These are phyloP conservation scores for Grallaria varia DNA, from an alignment of 2,113 vertebrate genomes.

Conservation along the genomic window DNA sequence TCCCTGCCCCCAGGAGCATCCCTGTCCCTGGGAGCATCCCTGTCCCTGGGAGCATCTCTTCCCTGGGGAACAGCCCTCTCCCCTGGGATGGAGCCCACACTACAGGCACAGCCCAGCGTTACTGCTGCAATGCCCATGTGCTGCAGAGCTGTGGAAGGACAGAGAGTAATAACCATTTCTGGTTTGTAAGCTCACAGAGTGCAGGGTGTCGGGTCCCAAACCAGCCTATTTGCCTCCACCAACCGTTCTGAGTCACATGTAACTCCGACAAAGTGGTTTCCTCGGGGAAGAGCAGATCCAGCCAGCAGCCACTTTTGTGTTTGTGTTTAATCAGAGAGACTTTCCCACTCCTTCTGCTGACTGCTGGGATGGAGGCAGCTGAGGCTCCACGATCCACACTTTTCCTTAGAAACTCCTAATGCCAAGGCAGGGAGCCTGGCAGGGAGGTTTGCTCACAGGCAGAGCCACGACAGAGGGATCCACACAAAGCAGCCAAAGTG, in stretches of 20 bases:
- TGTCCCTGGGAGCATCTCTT: background rate
- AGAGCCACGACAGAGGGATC: background rate
- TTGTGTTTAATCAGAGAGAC: background rate
- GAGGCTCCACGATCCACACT: background rate
- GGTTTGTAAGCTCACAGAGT: background rate
- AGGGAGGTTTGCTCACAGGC: background rate
- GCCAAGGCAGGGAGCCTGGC: background rate
- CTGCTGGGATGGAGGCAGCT: background rate
- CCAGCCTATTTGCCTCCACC: background rate
- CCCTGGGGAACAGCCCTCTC: background rate
- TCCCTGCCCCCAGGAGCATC: background rate
- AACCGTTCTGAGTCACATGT: background rate
- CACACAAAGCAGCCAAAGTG: background rate
- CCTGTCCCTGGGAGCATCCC: background rate
- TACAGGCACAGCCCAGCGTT: rapidly evolving
- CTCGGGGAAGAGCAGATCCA: background rate
- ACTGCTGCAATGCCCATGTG: rapidly evolving
- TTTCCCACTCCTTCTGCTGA: background rate
- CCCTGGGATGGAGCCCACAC: rapidly evolving
- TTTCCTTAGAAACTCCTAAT: background rate
- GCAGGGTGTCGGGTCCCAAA: background rate
- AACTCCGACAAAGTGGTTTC: background rate
- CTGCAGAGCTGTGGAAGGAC: background rate
- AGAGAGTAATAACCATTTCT: background rate
- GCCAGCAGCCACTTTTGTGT: background rate